These are phyloP conservation scores for Morone chrysops DNA, from an alignment of 2,113 vertebrate genomes.

Conservation along the genomic window DNA sequence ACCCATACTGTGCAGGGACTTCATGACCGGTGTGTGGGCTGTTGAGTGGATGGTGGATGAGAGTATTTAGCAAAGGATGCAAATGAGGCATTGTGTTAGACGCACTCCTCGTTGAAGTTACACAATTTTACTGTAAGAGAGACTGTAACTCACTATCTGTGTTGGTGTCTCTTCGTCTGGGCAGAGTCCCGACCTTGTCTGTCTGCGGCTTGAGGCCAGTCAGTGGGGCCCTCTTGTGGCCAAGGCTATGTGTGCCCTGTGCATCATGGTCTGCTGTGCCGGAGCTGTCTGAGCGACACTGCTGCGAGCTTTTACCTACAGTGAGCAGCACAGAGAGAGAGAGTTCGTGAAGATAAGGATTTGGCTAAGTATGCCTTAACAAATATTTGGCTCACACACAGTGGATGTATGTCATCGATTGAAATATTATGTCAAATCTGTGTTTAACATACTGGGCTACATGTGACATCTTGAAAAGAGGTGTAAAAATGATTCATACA, in stretches of 20 bases:
- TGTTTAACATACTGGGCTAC: no score
- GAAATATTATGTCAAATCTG: no score
- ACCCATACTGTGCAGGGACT: conserved; percentile 73
- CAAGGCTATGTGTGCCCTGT: conserved; percentile 80
- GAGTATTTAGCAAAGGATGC: conserved; percentile 47
- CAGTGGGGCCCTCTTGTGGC: conserved; percentile 80
- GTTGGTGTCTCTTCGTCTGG: conserved; percentile 75
- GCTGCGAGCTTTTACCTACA: conserved; percentile 74
- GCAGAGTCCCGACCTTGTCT: conserved; percentile 77
- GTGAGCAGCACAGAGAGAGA: neutral
- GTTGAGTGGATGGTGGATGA: conserved; percentile 35
- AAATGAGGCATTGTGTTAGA: conserved; percentile 21
- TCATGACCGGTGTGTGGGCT: conserved; percentile 69
- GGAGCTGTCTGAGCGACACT: conserved; percentile 62
- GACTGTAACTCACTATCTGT: conserved; percentile 72
- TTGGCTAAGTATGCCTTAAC: neutral
- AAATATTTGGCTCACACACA: neutral
- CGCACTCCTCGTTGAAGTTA: neutral
- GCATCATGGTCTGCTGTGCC: conserved; percentile 61
- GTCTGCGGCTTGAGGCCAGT: conserved; percentile 74
- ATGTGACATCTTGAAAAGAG: no score
- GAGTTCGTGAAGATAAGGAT: neutral
- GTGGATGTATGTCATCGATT: neutral
- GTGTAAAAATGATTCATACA: no score
- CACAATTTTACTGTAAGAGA: conserved; percentile 3